Percentiles rank a stretch among this genome's conserved stretches.
Evolutionary conservation across 2,113 vertebrate species (phyloP).

Genomic region (Amblyopsis rosae): DNA sequence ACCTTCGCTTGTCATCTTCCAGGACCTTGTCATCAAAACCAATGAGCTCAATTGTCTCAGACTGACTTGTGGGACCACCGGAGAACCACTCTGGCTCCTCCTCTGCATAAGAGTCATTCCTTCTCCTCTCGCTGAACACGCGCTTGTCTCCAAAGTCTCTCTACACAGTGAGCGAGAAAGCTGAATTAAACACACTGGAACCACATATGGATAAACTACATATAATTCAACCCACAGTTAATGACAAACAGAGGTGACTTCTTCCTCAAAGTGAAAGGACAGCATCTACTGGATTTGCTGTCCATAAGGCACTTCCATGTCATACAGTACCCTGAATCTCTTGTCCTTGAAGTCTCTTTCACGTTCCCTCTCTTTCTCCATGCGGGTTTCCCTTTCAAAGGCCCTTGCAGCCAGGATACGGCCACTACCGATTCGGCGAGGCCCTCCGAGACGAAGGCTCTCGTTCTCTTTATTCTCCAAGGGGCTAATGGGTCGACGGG

Average conservation of each 20-base stretch:
- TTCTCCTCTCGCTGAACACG: constrained; percentile 91
- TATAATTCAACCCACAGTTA: no score
- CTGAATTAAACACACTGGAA: background rate
- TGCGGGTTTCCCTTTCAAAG: constrained; percentile 89
- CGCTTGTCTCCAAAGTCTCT: constrained; percentile 95
- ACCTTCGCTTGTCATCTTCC: constrained; percentile 90
- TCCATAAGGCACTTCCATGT: background rate
- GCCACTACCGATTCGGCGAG: constrained; percentile 92
- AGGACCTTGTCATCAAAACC: constrained; percentile 96
- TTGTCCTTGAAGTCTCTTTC: constrained; percentile 96
- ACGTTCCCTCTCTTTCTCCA: constrained; percentile 88
- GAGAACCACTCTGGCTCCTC: constrained; percentile 99
- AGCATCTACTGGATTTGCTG: background rate
- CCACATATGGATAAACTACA: no score
- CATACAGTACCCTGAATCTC: constrained; percentile 86
- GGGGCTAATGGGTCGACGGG: constrained; percentile 86
- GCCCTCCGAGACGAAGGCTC: constrained; percentile 82
- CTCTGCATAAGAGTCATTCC: constrained; percentile 95
- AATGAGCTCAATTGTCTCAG: constrained; percentile 96
- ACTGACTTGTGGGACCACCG: constrained; percentile 95
- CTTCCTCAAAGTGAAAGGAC: background rate
- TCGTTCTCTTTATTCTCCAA: constrained; percentile 93
- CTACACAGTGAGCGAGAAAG: constrained; percentile 61
- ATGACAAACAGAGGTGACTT: no score
- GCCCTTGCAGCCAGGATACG: constrained; percentile 88